Percentiles rank a stretch among this genome's conserved stretches.
phyloP scores from a whole-genome alignment of 2,113 vertebrate genomes.

The Antechinus flavipes region DNA sequence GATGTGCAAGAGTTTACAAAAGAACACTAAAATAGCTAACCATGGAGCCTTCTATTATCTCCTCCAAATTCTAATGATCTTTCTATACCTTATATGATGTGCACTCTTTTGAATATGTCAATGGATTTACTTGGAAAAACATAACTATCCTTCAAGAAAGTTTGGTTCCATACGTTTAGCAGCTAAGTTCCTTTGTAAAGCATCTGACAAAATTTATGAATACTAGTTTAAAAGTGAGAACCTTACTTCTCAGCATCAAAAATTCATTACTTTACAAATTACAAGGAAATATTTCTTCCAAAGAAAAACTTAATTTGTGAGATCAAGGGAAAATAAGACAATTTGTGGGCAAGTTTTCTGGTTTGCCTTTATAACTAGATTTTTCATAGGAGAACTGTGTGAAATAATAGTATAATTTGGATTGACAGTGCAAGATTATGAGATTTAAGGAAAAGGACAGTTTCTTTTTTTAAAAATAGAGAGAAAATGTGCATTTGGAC shows the following conservation, averaged over 20 bases:
- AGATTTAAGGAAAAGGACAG: slow-evolving; percentile 64
- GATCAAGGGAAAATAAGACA: slow-evolving; percentile 58
- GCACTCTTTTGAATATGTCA: slow-evolving; percentile 64
- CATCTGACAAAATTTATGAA: slow-evolving; percentile 60
- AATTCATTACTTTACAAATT: slow-evolving; percentile 65
- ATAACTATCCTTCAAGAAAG: slow-evolving; percentile 71
- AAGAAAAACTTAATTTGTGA: slow-evolving; percentile 70
- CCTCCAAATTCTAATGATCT: slow-evolving; percentile 66
- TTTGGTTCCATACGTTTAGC: slow-evolving; percentile 37
- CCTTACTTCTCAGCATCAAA: slow-evolving; percentile 62
- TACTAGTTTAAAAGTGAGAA: slow-evolving; percentile 61
- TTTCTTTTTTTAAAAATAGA: slow-evolving; percentile 57
- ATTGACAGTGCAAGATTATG: slow-evolving; percentile 60
- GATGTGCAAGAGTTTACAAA: slow-evolving; percentile 86
- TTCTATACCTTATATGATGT: slow-evolving; percentile 78
- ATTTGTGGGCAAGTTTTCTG: slow-evolving; percentile 60
- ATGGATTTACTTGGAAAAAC: slow-evolving; percentile 68
- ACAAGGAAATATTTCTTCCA: slow-evolving; percentile 58
- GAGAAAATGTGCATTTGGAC: slow-evolving; percentile 70
- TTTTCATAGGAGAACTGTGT: slow-evolving; percentile 44
- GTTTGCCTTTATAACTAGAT: slow-evolving; percentile 43
- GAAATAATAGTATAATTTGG: slow-evolving; percentile 58
- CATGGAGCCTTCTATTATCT: slow-evolving; percentile 84
- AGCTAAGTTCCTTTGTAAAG: slow-evolving; percentile 67
- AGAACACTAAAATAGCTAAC: slow-evolving; percentile 89